Percentiles rank a stretch among this genome's conserved stretches.
Evolutionary conservation across 2,888 invertebrate genomes (phyloP).

Genomic region (Lymantria monacha): DNA sequence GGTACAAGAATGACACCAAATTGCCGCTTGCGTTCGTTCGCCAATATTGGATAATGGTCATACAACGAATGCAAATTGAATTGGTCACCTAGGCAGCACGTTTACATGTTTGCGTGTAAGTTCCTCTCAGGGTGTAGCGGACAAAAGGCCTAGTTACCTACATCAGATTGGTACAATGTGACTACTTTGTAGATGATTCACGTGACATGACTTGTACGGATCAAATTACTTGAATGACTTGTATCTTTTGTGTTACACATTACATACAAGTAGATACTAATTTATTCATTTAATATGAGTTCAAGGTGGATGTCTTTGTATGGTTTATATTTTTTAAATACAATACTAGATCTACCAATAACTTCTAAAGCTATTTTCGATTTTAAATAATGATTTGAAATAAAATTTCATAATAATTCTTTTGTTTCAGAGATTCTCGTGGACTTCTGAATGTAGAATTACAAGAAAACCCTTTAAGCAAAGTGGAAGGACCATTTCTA

Average conservation of each 20-base stretch:
- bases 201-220: too few relatives aligned
- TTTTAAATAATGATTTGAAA: too few relatives aligned
- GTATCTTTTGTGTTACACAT: too few relatives aligned
- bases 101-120: constrained; percentile 35
- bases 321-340: too few relatives aligned
- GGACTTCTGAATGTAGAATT: constrained; percentile 87
- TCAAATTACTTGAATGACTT: too few relatives aligned
- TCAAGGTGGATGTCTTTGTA: too few relatives aligned
- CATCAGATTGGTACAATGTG: too few relatives aligned
- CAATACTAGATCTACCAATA: too few relatives aligned
- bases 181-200: too few relatives aligned
- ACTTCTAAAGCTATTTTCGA: too few relatives aligned
- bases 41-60: constrained; percentile 77
- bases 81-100: constrained; percentile 43
- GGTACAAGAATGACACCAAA: constrained; percentile 54
- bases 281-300: too few relatives aligned
- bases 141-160: neutral
- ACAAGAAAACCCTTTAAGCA: constrained; percentile 84
- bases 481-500: constrained; percentile 85
- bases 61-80: constrained; percentile 75
- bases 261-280: too few relatives aligned
- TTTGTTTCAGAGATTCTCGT: constrained; percentile 83
- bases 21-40: constrained; percentile 54
- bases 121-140: neutral
- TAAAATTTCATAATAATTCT: neutral